These are phyloP conservation scores for Drosophila melanogaster DNA, from an alignment of 1,140 invertebrate genomes.

Conservation along the genomic window Release_6_plus_ISO1_MT NT_037436.4:8061501-8062000, in stretches of 20 bases:
- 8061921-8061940: constrained; percentile 40
- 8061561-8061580: constrained; percentile 73
- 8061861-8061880: constrained; percentile 76
- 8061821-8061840: constrained; percentile 63
- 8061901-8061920: constrained; percentile 68
- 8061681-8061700: constrained; percentile 41
- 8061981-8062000: constrained; percentile 32
- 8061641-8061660: constrained; percentile 23
- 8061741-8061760: constrained; percentile 79
- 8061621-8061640: constrained; percentile 72
- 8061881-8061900: constrained; percentile 39
- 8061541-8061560: constrained; percentile 42
- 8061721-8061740: constrained; percentile 81
- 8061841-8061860: constrained; percentile 66
- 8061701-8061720: constrained; percentile 68
- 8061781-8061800: constrained; percentile 65
- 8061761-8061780: constrained; percentile 76
- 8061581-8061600: constrained; percentile 9
- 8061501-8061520: constrained; percentile 78
- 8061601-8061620: constrained; percentile 67
- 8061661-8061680: constrained; percentile 32
- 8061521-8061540: constrained; percentile 57
- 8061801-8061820: constrained; percentile 42
- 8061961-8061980: constrained; percentile 37
- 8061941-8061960: constrained; percentile 26